Percentiles rank a stretch among this genome's conserved stretches.
These are phyloP conservation scores for Sturnira hondurensis DNA, from an alignment of 2,113 vertebrate species.

Conservation along the genomic window DNA sequence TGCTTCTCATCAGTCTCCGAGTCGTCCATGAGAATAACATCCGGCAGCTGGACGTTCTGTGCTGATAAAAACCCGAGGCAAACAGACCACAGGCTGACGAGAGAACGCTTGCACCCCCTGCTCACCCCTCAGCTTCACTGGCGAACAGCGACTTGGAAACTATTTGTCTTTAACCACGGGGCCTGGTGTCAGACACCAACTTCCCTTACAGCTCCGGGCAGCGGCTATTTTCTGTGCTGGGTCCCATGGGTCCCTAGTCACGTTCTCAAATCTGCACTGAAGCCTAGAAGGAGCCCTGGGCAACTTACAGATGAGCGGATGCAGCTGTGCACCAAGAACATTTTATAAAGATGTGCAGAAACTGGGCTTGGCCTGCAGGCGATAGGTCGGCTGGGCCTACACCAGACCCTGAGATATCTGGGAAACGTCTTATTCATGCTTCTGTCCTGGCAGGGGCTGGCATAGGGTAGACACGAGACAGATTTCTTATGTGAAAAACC, in stretches of 20 bases:
- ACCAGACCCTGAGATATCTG: background rate
- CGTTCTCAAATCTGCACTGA: accelerated
- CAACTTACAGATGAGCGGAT: background rate
- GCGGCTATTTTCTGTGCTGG: background rate
- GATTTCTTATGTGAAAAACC: background rate
- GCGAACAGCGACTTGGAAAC: background rate
- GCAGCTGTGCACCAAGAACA: background rate
- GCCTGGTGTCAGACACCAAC: too few species aligned
- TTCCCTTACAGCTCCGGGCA: background rate
- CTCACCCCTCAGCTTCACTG: too few species aligned
- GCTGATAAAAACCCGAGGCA: accelerated
- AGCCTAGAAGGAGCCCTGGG: background rate
- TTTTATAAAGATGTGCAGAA: background rate
- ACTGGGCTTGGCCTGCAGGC: background rate
- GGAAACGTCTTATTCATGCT: background rate
- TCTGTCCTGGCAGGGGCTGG: background rate
- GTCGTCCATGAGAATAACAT: background rate
- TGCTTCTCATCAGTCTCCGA: background rate
- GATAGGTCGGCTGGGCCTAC: too few species aligned
- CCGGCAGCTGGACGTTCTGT: background rate
- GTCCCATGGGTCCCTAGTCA: accelerated
- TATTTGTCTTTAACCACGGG: background rate
- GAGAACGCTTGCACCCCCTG: too few species aligned
- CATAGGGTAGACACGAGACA: background rate
- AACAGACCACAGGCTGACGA: background rate